These are phyloP conservation scores for Ambastaia sidthimunki DNA, from an alignment of 2,797 vertebrate species.

Conservation along the genomic window DNA sequence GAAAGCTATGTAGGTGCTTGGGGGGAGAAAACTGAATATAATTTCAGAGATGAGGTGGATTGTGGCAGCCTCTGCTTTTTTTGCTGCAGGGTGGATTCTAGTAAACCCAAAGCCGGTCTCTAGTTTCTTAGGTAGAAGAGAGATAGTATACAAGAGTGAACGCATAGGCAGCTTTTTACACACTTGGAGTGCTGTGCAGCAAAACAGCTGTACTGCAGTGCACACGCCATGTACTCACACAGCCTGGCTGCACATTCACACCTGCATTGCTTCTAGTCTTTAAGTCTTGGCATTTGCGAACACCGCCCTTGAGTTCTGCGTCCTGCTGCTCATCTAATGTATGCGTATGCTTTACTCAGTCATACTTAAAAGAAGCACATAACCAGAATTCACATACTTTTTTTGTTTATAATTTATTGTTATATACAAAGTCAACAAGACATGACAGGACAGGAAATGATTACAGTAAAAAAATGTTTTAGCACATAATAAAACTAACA, in stretches of 20 bases:
- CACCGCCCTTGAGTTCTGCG: background rate
- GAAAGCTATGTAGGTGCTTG: background rate
- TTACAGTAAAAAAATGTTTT: background rate
- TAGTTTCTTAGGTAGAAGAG: conserved; percentile 51
- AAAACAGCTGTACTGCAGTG: conserved; percentile 60
- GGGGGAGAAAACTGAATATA: conserved; percentile 37
- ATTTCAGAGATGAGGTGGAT: conserved; percentile 36
- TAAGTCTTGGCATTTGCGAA: background rate
- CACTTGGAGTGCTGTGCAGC: conserved; percentile 51
- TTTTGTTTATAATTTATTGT: background rate
- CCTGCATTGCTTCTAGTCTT: conserved; percentile 16
- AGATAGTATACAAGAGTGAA: conserved; percentile 49
- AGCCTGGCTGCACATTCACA: conserved; percentile 22
- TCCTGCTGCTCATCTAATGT: background rate
- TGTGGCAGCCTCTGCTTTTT: conserved; percentile 53
- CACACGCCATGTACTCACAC: conserved; percentile 38
- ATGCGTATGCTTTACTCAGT: background rate
- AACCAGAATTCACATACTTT: too few species aligned
- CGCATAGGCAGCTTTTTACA: conserved; percentile 42
- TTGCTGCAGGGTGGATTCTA: conserved; percentile 65
- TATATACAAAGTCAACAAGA: background rate
- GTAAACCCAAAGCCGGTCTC: conserved; percentile 70
- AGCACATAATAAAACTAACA: background rate
- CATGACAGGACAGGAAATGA: background rate
- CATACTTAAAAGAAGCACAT: background rate